phyloP scores from a whole-genome alignment of 2,113 vertebrate genomes.

The Osmerus mordax region DNA sequence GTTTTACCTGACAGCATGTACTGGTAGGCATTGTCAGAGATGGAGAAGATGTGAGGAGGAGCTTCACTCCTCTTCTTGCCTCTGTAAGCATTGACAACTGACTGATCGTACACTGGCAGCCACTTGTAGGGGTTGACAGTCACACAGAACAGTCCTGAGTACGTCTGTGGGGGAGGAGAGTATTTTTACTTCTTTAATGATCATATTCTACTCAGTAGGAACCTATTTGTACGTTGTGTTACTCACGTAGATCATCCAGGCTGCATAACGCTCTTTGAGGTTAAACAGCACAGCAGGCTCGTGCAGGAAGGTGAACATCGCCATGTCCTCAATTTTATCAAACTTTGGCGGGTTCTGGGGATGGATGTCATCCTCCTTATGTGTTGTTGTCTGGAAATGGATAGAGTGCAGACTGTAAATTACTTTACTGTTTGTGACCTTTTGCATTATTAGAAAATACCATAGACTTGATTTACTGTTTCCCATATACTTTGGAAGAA shows the following conservation, averaged over 20 bases:
- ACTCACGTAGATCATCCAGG: slow-evolving; percentile 89
- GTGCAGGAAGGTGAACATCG: slow-evolving; percentile 84
- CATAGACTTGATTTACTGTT: no score
- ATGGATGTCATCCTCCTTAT: slow-evolving; percentile 70
- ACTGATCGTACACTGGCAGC: slow-evolving; percentile 85
- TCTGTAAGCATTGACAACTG: slow-evolving; percentile 83
- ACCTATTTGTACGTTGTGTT: not conserved
- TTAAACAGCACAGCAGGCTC: slow-evolving; percentile 89
- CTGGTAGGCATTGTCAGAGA: slow-evolving; percentile 90
- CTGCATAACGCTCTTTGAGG: slow-evolving; percentile 91
- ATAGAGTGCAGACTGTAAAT: not conserved
- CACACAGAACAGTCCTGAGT: slow-evolving; percentile 83
- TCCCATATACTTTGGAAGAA: no score
- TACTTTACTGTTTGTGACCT: not conserved
- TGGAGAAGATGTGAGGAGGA: slow-evolving; percentile 91
- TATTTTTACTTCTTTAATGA: not conserved
- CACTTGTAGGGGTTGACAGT: slow-evolving; percentile 90
- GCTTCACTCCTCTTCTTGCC: slow-evolving; percentile 90
- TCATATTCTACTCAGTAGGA: not conserved
- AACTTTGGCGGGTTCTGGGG: slow-evolving; percentile 82
- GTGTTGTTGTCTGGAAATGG: slow-evolving; percentile 62
- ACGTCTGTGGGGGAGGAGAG: slow-evolving; percentile 46
- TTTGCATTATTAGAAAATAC: no score
- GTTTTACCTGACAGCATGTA: slow-evolving; percentile 83
- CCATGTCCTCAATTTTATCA: slow-evolving; percentile 81